Evolutionary conservation across 1,140 invertebrate genomes (phyloP).

Genomic region (Caenorhabditis tropicalis): DNA sequence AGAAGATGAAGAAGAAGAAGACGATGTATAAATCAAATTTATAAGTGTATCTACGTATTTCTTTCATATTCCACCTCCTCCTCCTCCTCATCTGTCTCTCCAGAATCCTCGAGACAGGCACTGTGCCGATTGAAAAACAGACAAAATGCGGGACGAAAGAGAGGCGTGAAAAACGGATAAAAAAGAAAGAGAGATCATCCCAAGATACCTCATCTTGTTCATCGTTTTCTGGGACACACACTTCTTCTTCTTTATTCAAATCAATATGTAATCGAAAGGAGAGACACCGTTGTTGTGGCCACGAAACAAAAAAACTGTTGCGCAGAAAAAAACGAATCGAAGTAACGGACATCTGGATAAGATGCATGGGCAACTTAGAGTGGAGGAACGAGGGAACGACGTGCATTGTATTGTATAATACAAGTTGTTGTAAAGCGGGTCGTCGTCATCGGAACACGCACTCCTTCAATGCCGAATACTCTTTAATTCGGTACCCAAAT

Average conservation of each 20-base stretch:
- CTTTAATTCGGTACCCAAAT: conserved; percentile 38
- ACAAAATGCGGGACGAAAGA: neutral
- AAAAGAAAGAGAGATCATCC: neutral
- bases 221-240: neutral
- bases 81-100: neutral
- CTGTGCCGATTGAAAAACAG: conserved; percentile 37
- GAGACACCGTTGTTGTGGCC: neutral
- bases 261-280: neutral
- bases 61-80: neutral
- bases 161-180: neutral
- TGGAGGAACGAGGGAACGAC: neutral
- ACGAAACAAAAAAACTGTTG: neutral
- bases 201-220: neutral
- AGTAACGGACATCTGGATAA: conserved; percentile 26
- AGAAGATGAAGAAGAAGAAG: no score
- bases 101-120: conserved; percentile 3
- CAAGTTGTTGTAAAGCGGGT: conserved; percentile 37
- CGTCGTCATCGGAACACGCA: conserved; percentile 1
- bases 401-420: conserved; percentile 23
- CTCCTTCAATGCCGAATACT: conserved; percentile 39
- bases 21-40: conserved; percentile 20
- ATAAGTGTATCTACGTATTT: conserved; percentile 23
- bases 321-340: neutral
- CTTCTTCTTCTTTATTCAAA: neutral
- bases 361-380: neutral